Conservation (phyloP, 2,797 vertebrate genomes). For the Coluber constrictor region DNA sequence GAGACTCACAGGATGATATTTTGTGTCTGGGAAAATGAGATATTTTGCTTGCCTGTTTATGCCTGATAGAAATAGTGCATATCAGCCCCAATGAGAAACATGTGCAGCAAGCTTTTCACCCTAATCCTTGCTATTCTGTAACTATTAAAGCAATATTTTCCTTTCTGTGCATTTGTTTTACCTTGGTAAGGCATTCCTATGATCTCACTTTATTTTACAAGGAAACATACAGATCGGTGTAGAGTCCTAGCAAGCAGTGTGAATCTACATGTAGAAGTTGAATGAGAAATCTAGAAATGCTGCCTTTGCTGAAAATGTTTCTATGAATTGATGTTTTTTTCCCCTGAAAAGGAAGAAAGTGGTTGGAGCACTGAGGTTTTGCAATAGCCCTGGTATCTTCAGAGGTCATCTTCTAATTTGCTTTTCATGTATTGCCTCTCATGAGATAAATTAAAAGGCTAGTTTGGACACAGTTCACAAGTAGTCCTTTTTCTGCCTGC, state of each 20-base stretch:
- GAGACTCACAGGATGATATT: not conserved
- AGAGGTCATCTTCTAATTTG: not conserved
- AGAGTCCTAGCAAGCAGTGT: not conserved
- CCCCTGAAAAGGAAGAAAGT: not conserved
- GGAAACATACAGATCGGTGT: not conserved
- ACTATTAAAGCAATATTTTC: not conserved
- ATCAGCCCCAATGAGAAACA: not conserved
- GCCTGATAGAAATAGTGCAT: not conserved
- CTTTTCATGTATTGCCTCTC: not conserved
- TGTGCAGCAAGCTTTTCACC: not conserved
- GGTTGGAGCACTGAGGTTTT: not conserved
- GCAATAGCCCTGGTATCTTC: not conserved
- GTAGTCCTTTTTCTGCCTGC: not conserved
- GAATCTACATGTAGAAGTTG: not conserved
- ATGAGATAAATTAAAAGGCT: not conserved
- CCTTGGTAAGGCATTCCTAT: not conserved
- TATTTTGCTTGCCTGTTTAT: not conserved
- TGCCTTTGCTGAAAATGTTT: not conserved
- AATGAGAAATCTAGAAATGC: not conserved
- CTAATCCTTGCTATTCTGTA: not conserved
- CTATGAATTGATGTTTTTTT: not conserved
- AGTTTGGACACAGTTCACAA: not conserved
- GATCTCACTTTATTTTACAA: not conserved
- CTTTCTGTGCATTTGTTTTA: not conserved
- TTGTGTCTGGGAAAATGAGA: slow-evolving; percentile 7